phyloP scores from a whole-genome alignment of 2,797 vertebrate species.

The Poecilia wingei region DNA sequence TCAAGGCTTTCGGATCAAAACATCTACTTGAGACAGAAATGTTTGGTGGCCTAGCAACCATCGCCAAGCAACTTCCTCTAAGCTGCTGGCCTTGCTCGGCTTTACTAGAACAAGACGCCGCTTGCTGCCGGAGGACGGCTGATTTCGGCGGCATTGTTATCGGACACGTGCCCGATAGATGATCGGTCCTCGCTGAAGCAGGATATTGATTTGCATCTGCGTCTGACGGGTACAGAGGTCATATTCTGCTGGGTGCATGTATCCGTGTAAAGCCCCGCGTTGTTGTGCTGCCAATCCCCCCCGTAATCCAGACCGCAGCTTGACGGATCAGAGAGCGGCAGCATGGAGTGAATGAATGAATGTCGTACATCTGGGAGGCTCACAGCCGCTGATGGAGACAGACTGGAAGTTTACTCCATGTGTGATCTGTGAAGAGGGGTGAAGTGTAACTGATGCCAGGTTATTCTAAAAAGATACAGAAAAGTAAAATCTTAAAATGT shows the following conservation, averaged over 20 bases:
- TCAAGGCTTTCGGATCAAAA: not conserved
- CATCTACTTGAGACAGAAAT: conserved; percentile 15
- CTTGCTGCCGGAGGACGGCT: conserved; percentile 37
- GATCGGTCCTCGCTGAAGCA: conserved; percentile 30
- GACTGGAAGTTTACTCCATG: conserved; percentile 38
- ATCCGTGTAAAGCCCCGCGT: conserved; percentile 48
- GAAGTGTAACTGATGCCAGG: not conserved
- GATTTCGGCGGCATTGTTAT: conserved; percentile 21
- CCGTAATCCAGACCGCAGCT: conserved; percentile 46
- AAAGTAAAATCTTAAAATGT: no score
- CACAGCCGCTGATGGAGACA: conserved; percentile 38
- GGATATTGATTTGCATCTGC: conserved; percentile 61
- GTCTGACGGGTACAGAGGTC: conserved; percentile 37
- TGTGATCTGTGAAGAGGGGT: conserved; percentile 33
- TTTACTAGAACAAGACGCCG: conserved; percentile 10
- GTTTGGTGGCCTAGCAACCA: conserved; percentile 53
- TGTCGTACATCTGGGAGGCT: conserved; percentile 26
- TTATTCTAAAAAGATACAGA: no score
- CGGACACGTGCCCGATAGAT: conserved; percentile 56
- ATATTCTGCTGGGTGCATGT: conserved; percentile 46
- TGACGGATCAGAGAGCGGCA: conserved; percentile 38
- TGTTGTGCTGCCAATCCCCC: conserved; percentile 33
- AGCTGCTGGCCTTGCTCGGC: conserved; percentile 5
- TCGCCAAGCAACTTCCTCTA: conserved; percentile 47
- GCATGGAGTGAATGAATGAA: conserved; percentile 39